Evolutionary conservation across 2,888 invertebrate species (phyloP).

Genomic region (Thecocarcelia acutangulata): DNA sequence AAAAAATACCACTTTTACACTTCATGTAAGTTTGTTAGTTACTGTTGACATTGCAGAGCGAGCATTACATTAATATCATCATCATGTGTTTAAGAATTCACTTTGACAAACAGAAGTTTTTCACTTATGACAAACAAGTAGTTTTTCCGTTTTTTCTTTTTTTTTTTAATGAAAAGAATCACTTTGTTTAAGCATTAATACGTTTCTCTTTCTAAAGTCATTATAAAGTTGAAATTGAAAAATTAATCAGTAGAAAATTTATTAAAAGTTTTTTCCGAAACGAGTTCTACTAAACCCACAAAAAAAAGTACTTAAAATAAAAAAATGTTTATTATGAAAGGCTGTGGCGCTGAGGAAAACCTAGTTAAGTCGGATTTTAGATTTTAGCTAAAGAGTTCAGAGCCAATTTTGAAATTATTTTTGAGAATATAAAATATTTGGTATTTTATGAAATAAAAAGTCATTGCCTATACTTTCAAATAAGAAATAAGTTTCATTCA

Average conservation of each 20-base stretch:
- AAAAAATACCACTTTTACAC: slow-evolving; percentile 31
- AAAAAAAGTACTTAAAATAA: not conserved
- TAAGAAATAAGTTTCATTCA: too few species aligned
- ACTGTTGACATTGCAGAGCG: slow-evolving; percentile 59
- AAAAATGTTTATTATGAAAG: too few species aligned
- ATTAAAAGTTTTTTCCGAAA: slow-evolving; percentile 6
- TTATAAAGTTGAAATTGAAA: slow-evolving; percentile 23
- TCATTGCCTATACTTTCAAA: too few species aligned
- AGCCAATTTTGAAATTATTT: too few species aligned
- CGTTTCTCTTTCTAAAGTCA: not conserved
- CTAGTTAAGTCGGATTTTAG: too few species aligned
- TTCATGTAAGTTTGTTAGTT: slow-evolving; percentile 21
- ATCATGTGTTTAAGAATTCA: slow-evolving; percentile 57
- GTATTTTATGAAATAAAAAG: too few species aligned
- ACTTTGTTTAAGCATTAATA: slow-evolving; percentile 7
- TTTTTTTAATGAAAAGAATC: slow-evolving; percentile 40
- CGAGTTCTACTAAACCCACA: not conserved
- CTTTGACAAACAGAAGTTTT: slow-evolving; percentile 60
- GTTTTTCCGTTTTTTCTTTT: too few species aligned
- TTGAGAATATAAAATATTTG: too few species aligned
- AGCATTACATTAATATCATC: slow-evolving; percentile 63
- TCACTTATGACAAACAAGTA: slow-evolving; percentile 51
- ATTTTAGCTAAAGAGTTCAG: too few species aligned
- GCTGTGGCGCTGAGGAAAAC: too few species aligned
- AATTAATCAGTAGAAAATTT: slow-evolving; percentile 33